Base-by-base conservation (phyloP, 37 sponge, comb jelly and placozoan genomes). In the Ianthella basta region DNA sequence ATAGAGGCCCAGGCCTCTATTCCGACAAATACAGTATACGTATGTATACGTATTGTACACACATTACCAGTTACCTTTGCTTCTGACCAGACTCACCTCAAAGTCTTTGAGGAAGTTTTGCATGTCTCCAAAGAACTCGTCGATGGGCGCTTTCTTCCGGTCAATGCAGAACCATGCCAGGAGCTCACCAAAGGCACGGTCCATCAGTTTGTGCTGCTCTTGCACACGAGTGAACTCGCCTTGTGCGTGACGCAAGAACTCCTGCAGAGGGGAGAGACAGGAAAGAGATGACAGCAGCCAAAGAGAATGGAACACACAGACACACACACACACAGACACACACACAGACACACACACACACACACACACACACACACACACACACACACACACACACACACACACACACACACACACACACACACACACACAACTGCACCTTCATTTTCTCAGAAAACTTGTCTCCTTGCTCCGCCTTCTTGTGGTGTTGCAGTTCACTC, bases 71-170 rank as follows among this genome's bases (percentile, higher is more conserved):
- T 44, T 44, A 8, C 50, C 3, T 44, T 8, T 44, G 6, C 50
- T 10, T 8, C 50, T 27, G 40, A 10, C 25, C 53, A 35, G 20
- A 81, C 88, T 59, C 32, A 97, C 98, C 86, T 98, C 94, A 92
- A 98, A 98, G 60, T 96, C 92, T 24, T 92, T 91, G 59, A 88
- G 37, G 70, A 98, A 98, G 18, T 74, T 79, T 30, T 79, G 25
- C 29, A 98, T 50, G 63, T 96, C 97, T 59, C 97, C 92, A 92
- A 98, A 98, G 86, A 96, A 94, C 24, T 98, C 99, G 82, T 98
- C 99, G 65, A 94, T 89, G 33, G 92, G 30, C 3, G 84, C 82
- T 70, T 95, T 95, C 89, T 95, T 97, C 0, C 89, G 69, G 79
- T 97, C 99, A 36, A 92, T 74, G n/a, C 81, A 69, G 81, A 80